Evolutionary conservation across 2,797 vertebrate genomes (phyloP).

Genomic region (Ptychadena robeensis): DNA sequence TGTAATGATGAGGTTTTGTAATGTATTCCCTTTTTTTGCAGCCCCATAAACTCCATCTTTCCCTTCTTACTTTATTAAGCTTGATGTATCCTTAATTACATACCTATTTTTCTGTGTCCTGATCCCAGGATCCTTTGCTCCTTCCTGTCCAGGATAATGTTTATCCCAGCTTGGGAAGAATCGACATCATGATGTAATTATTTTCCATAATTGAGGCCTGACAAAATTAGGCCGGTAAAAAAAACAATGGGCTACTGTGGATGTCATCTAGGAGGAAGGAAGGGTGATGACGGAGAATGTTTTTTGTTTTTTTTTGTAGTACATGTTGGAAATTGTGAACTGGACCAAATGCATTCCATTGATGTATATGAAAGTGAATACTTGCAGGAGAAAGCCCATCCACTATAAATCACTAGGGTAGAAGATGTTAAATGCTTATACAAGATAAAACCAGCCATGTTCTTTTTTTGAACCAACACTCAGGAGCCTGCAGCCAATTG

Average conservation of each 20-base stretch:
- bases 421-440: neutral
- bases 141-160: neutral
- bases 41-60: too few species aligned
- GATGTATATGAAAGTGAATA: neutral
- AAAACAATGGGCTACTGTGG: too few species aligned
- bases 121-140: neutral
- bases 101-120: neutral
- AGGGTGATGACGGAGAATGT: neutral
- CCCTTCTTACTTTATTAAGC: too few species aligned
- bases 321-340: neutral
- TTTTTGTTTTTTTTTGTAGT: neutral
- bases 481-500: neutral
- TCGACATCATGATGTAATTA: too few species aligned
- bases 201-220: too few species aligned
- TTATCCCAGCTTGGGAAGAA: too few species aligned
- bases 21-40: too few species aligned
- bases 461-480: too few species aligned
- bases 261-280: neutral
- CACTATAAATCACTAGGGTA: neutral
- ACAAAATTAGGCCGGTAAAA: too few species aligned
- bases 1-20: too few species aligned
- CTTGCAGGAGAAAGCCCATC: neutral
- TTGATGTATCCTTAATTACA: too few species aligned
- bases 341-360: constrained; percentile 5
- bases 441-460: neutral